phyloP scores from a whole-genome alignment of 2,797 vertebrate genomes.

The Poeciliopsis turneri region DNA sequence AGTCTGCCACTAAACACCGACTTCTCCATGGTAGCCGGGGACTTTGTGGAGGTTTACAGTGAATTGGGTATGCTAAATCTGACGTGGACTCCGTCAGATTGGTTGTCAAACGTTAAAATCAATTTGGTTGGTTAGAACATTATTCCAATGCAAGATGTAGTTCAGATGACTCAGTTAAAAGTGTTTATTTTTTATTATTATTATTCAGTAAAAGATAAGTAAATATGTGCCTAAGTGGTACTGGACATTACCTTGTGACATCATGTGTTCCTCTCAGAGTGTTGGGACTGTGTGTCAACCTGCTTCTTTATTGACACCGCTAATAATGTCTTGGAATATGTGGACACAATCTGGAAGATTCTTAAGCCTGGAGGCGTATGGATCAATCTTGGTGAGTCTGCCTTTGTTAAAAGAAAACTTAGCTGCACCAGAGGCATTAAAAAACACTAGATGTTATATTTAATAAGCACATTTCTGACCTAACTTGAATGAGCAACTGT shows the following conservation, averaged over 20 bases:
- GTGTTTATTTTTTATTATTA: not conserved
- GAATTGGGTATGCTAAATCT: conserved; percentile 85
- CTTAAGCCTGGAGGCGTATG: conserved; percentile 97
- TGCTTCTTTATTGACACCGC: conserved; percentile 99
- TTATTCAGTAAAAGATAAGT: not conserved
- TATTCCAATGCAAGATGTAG: not conserved
- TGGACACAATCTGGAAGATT: conserved; percentile 99
- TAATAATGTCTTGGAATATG: conserved; percentile 97
- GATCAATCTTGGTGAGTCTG: conserved; percentile 94
- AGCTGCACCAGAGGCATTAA: not conserved
- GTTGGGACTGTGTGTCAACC: conserved; percentile 97
- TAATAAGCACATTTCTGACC: not conserved
- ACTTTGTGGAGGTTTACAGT: conserved; percentile 96
- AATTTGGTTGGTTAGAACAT: not conserved
- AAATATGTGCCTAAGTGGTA: not conserved
- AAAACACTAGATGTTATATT: not conserved
- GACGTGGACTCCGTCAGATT: not conserved
- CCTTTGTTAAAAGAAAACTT: not conserved
- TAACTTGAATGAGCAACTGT: not conserved
- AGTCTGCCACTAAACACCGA: conserved; percentile 89
- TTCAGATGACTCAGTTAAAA: not conserved
- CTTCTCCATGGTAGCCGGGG: conserved; percentile 99
- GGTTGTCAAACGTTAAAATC: not conserved
- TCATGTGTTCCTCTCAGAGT: conserved; percentile 76
- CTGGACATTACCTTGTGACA: not conserved